Percentiles rank a stretch among this genome's conserved stretches.
Conservation (phyloP, 2,888 invertebrate species). For the Protonemura montana region DNA sequence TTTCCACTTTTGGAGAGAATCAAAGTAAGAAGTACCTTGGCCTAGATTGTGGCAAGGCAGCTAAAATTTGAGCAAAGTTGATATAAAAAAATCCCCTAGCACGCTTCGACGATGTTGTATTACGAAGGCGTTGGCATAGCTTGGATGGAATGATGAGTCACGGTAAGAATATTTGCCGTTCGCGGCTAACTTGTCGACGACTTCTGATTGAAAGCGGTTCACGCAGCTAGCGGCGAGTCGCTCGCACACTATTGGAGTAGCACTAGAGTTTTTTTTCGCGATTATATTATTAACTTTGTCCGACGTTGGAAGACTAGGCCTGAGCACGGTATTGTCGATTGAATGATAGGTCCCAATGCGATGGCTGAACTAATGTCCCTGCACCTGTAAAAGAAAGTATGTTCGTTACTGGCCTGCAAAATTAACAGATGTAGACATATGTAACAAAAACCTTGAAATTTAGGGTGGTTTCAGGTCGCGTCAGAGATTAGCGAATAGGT, state of each 20-base stretch:
- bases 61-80: constrained; percentile 43
- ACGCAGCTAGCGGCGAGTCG: background rate
- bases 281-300: constrained; percentile 9
- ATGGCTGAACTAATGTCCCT: constrained; percentile 45
- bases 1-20: background rate
- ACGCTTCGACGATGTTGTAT: constrained; percentile 33
- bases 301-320: constrained; percentile 46
- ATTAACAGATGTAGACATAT: background rate
- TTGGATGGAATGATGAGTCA: constrained; percentile 31
- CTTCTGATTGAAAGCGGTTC: background rate
- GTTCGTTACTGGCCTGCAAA: background rate
- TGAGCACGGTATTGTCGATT: constrained; percentile 43
- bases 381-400: constrained; percentile 40
- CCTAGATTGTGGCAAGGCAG: constrained; percentile 31
- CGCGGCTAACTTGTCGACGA: background rate
- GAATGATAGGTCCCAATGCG: constrained; percentile 32
- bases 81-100: constrained; percentile 41
- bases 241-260: background rate
- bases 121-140: constrained; percentile 32
- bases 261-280: background rate
- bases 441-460: too few species aligned
- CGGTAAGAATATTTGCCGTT: background rate
- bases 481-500: too few species aligned
- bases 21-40: constrained; percentile 34
- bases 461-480: too few species aligned